phyloP scores from a whole-genome alignment of 2,797 vertebrate genomes.

The Amblyopsis hoosieri region DNA sequence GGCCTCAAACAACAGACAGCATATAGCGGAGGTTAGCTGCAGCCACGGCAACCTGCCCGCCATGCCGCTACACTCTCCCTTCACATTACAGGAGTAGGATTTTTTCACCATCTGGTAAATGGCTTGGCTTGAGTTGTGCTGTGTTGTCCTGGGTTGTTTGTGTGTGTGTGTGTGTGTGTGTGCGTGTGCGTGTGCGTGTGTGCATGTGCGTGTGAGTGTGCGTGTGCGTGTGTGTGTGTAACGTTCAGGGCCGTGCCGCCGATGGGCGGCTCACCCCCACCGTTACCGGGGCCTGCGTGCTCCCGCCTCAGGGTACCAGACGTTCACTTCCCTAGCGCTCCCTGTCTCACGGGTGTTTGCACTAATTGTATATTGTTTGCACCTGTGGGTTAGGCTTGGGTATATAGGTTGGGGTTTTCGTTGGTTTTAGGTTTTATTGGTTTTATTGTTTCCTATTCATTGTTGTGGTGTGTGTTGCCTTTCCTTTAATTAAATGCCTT shows the following conservation, averaged over 20 bases:
- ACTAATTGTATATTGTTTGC: no score
- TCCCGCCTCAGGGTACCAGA: no score
- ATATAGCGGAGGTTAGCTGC: slow-evolving; percentile 32
- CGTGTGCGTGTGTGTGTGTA: slow-evolving; percentile 10
- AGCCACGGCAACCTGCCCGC: slow-evolving; percentile 23
- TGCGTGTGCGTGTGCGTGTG: slow-evolving; percentile 2
- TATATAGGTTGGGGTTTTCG: no score
- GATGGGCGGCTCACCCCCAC: no score
- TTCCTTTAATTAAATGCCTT: no score
- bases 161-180: slow-evolving; percentile 9
- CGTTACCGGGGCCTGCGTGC: no score
- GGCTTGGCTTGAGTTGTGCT: slow-evolving; percentile 31
- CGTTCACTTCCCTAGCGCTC: no score
- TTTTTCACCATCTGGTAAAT: slow-evolving; percentile 40
- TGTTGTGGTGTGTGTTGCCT: neutral
- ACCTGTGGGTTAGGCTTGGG: slow-evolving; percentile 12
- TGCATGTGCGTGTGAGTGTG: neutral
- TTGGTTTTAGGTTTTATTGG: no score
- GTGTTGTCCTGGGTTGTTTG: neutral
- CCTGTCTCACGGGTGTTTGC: no score
- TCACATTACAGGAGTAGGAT: slow-evolving; percentile 42
- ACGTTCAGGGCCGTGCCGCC: slow-evolving; percentile 2
- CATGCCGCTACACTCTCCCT: slow-evolving; percentile 16
- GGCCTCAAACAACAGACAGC: slow-evolving; percentile 7
- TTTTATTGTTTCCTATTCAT: no score